Evolutionary conservation across 2,888 invertebrate species (phyloP).

Genomic region (Toxonevra muliebris): DNA sequence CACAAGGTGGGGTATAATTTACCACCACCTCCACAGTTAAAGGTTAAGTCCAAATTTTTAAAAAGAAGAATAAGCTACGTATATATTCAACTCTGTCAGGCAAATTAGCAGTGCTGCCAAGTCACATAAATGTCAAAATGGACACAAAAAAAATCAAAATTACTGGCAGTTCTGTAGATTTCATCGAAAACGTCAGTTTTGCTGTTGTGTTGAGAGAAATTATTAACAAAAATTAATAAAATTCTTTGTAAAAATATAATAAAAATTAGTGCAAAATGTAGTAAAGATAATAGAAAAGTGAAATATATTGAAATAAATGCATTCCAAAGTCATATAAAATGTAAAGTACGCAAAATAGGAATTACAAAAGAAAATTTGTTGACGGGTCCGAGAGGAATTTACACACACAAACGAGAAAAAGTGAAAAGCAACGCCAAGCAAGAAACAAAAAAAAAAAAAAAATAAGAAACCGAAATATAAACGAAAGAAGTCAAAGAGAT

Average conservation of each 20-base stretch:
- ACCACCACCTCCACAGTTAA: too few relatives aligned
- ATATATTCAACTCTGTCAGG: too few relatives aligned
- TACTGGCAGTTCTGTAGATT: too few relatives aligned
- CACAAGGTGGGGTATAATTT: too few relatives aligned
- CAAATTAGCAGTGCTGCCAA: too few relatives aligned
- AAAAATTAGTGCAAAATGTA: background rate
- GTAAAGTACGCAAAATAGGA: background rate
- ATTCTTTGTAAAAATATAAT: constrained; percentile 18
- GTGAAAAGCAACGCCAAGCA: constrained; percentile 11
- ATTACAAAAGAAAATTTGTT: constrained; percentile 20
- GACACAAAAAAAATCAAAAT: too few relatives aligned
- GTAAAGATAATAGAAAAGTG: constrained; percentile 9
- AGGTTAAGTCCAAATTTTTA: too few relatives aligned
- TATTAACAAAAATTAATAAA: constrained; percentile 4
- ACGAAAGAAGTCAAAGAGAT: constrained; percentile 19
- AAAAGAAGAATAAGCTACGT: too few relatives aligned
- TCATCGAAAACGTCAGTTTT: background rate
- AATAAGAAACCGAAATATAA: constrained; percentile 7
- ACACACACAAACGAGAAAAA: constrained; percentile 5
- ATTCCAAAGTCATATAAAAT: background rate
- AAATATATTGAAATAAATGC: background rate
- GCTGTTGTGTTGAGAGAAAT: constrained; percentile 10
- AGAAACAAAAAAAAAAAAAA: constrained; percentile 21
- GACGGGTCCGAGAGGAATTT: constrained; percentile 8
- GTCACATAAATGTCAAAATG: too few relatives aligned